Evolutionary conservation across 2,113 vertebrate genomes (phyloP).

Genomic region (Limnothrissa miodon): DNA sequence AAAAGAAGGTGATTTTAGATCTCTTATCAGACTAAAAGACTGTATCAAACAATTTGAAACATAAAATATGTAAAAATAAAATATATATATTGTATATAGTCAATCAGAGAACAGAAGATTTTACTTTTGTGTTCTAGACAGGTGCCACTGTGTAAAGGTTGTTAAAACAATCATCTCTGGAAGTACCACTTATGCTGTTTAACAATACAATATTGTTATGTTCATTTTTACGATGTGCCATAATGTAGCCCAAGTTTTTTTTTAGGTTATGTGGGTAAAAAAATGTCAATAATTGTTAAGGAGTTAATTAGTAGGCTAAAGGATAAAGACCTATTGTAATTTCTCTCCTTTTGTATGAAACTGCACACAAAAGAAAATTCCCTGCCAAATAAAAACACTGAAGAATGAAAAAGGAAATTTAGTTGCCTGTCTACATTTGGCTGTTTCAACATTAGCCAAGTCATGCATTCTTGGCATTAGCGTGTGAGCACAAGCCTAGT

Average conservation of each 20-base stretch:
- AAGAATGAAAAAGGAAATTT: constrained; percentile 30
- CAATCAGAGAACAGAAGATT: too few relatives aligned
- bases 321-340: background rate
- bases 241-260: background rate
- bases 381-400: constrained; percentile 28
- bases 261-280: background rate
- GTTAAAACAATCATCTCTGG: too few relatives aligned
- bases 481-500: constrained; percentile 26
- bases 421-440: constrained; percentile 46
- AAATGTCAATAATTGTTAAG: background rate
- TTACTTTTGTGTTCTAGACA: too few relatives aligned
- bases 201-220: too few relatives aligned
- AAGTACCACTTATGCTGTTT: too few relatives aligned
- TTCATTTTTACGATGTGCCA: background rate
- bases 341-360: background rate
- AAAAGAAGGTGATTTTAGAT: too few relatives aligned
- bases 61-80: too few relatives aligned
- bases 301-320: background rate
- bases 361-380: background rate
- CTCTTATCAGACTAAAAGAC: too few relatives aligned
- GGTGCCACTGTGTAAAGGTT: too few relatives aligned
- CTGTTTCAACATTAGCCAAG: constrained; percentile 49
- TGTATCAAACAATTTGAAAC: too few relatives aligned
- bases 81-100: too few relatives aligned
- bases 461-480: constrained; percentile 24